Conservation (phyloP, 2,797 vertebrate species). For the Cottoperca gobio region DNA sequence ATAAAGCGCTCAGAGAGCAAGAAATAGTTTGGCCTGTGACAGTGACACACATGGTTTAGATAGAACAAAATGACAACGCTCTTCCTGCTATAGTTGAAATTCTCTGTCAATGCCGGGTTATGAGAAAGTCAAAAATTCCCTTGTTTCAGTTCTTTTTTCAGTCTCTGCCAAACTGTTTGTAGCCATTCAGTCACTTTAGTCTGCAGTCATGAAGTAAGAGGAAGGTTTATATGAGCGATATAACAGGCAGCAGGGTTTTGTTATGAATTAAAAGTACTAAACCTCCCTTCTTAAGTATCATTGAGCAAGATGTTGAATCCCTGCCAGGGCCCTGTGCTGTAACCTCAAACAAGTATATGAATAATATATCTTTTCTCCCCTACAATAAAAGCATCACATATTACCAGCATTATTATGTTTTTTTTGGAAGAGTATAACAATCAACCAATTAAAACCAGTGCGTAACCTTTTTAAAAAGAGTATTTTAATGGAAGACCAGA, state of each 20-base stretch:
- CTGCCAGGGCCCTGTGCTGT: not conserved
- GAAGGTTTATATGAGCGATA: not conserved
- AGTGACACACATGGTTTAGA: constrained; percentile 16
- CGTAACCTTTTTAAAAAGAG: not conserved
- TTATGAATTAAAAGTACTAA: not conserved
- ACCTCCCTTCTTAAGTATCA: constrained; percentile 16
- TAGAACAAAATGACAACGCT: not conserved
- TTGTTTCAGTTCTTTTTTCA: not conserved
- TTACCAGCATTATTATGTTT: not conserved
- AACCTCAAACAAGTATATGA: not conserved
- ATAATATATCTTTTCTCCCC: not conserved
- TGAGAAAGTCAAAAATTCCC: constrained; percentile 3
- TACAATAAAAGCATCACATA: constrained; percentile 6
- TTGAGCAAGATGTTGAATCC: constrained; percentile 4
- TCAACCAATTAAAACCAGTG: constrained; percentile 24
- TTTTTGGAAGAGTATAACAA: constrained; percentile 11
- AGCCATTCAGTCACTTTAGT: not conserved
- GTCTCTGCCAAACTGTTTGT: not conserved
- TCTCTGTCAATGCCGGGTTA: not conserved
- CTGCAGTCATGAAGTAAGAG: not conserved
- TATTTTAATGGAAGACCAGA: not conserved
- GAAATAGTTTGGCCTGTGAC: constrained; percentile 26
- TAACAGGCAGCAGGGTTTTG: not conserved
- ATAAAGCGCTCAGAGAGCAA: constrained; percentile 41
- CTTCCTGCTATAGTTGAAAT: not conserved